A percentile compares a stretch with the other conserved stretches of the same genome.
These are phyloP conservation scores for Laterallus jamaicensis DNA, from an alignment of 2,113 vertebrate genomes.

Conservation along the genomic window DNA sequence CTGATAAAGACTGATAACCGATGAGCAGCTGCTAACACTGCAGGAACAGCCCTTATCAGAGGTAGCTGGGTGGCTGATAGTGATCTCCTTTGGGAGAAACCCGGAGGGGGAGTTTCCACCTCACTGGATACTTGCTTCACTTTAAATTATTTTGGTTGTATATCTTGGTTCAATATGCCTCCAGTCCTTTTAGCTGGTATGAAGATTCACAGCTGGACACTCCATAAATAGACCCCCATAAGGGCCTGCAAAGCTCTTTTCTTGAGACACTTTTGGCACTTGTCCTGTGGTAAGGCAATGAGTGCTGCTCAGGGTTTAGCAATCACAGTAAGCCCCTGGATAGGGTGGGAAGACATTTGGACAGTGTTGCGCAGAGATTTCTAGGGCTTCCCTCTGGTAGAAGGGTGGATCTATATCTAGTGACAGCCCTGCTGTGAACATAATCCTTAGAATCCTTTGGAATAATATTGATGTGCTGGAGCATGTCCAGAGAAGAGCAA, in stretches of 20 bases:
- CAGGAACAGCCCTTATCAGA: neutral
- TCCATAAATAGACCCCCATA: neutral
- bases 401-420: neutral
- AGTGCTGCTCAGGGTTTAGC: neutral
- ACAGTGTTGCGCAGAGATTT: fast-evolving
- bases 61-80: neutral
- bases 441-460: neutral
- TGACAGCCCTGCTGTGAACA: neutral
- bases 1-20: neutral
- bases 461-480: too few relatives aligned
- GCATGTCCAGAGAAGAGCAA: too few relatives aligned
- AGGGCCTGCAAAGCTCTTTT: neutral
- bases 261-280: neutral
- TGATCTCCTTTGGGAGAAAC: neutral
- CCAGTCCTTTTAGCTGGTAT: neutral
- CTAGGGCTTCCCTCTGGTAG: neutral
- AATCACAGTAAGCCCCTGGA: fast-evolving
- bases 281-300: neutral
- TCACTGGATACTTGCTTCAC: neutral
- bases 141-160: neutral
- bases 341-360: neutral
- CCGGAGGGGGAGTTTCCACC: neutral
- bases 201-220: neutral
- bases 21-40: neutral
- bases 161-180: neutral